A percentile compares a stretch with the other conserved stretches of the same genome.
Evolutionary conservation across 2,113 vertebrate species (phyloP).

Genomic region (Symphodus melops): DNA sequence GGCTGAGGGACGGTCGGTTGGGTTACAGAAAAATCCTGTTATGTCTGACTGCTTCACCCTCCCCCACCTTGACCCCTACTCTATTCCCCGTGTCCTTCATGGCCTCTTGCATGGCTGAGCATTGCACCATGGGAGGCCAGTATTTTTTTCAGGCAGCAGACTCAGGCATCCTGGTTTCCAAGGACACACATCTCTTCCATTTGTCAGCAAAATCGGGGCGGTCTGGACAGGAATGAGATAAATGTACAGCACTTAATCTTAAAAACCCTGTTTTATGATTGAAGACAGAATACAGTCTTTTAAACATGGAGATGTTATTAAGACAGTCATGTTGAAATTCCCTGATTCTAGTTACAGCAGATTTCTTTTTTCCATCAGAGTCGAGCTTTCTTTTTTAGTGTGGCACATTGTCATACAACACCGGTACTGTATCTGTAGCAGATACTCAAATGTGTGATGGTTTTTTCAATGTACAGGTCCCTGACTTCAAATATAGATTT

Average conservation of each 20-base stretch:
- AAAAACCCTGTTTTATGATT: background rate
- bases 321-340: too few species aligned
- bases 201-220: constrained; percentile 31
- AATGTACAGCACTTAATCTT: background rate
- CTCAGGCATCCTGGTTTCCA: constrained; percentile 46
- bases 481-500: background rate
- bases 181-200: background rate
- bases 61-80: constrained; percentile 2
- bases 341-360: background rate
- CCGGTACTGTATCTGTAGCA: background rate
- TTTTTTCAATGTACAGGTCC: background rate
- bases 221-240: too few species aligned
- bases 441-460: background rate
- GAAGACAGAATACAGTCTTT: too few species aligned
- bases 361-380: background rate
- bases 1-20: background rate
- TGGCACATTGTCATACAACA: background rate
- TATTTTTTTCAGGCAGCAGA: background rate
- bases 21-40: constrained; percentile 34
- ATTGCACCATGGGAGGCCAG: constrained; percentile 47
- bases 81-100: constrained; percentile 39
- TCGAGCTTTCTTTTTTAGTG: background rate
- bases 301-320: too few species aligned
- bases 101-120: constrained; percentile 48
- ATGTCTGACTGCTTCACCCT: constrained; percentile 24